A percentile compares a stretch with the other conserved stretches of the same genome.
These are phyloP conservation scores for Colletes gigas DNA, from an alignment of 1,140 invertebrate species.

Conservation along the genomic window DNA sequence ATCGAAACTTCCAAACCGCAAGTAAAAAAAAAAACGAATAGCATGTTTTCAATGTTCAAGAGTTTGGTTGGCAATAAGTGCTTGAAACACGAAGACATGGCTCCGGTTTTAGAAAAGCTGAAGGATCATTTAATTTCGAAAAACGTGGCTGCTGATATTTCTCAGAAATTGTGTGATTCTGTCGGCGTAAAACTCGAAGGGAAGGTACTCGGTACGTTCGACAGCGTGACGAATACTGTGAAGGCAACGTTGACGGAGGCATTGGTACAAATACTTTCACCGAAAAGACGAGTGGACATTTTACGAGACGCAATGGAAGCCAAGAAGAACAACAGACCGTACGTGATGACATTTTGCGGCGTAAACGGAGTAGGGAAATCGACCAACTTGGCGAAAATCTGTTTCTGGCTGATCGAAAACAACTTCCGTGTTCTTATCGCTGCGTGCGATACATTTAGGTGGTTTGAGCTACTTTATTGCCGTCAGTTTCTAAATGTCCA, in stretches of 20 bases:
- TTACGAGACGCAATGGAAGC: constrained; percentile 97
- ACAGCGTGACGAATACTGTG: constrained; percentile 92
- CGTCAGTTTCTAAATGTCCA: too few species aligned
- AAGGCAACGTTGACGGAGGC: constrained; percentile 91
- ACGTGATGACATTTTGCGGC: constrained; percentile 98
- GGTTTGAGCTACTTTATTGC: background rate
- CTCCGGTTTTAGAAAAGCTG: constrained; percentile 95
- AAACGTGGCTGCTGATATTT: constrained; percentile 98
- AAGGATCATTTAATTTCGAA: constrained; percentile 98
- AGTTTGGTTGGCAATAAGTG: constrained; percentile 93
- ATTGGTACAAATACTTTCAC: constrained; percentile 95
- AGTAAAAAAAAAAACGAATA: constrained; percentile 81
- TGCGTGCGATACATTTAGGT: constrained; percentile 98
- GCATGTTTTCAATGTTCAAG: constrained; percentile 91
- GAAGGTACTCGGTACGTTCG: constrained; percentile 96
- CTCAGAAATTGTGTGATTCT: constrained; percentile 96
- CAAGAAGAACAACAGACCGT: constrained; percentile 90
- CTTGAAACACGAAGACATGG: constrained; percentile 88
- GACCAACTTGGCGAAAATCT: constrained; percentile 99
- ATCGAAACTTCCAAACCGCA: constrained; percentile 66
- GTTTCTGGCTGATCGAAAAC: constrained; percentile 99
- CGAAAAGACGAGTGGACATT: constrained; percentile 97
- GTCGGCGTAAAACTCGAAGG: constrained; percentile 96
- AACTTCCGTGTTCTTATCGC: constrained; percentile 97
- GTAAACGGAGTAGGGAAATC: constrained; percentile 99